phyloP scores from a whole-genome alignment of 1,140 invertebrate genomes.

The Papilio machaon region DNA sequence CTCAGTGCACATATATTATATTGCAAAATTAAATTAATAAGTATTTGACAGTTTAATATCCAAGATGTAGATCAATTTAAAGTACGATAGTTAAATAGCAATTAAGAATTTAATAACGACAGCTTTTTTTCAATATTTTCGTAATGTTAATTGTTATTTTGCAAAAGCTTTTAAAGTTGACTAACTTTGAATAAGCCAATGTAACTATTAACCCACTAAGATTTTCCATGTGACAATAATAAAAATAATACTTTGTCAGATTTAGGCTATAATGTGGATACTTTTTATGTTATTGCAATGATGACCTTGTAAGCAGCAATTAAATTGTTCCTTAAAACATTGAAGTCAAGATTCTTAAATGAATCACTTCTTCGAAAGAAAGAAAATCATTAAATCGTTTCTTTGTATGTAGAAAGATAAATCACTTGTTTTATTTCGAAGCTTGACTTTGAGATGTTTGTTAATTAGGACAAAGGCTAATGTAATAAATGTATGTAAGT shows the following conservation, averaged over 20 bases:
- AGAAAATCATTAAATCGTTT: not conserved
- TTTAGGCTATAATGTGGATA: not conserved
- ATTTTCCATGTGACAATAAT: not conserved
- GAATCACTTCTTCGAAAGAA: not conserved
- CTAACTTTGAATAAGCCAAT: not conserved
- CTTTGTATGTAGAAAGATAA: not conserved
- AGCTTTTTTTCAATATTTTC: not conserved
- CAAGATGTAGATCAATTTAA: not conserved
- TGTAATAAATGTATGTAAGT: not conserved
- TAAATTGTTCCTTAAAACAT: not conserved
- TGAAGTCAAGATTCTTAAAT: not conserved
- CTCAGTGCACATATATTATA: not conserved
- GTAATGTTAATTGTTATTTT: not conserved
- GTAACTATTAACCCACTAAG: not conserved
- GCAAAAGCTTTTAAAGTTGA: not conserved
- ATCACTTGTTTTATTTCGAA: not conserved
- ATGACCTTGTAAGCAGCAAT: not conserved
- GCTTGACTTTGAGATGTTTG: not conserved
- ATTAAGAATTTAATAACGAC: not conserved
- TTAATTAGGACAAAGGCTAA: constrained; percentile 11
- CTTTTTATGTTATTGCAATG: not conserved
- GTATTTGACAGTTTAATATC: not conserved
- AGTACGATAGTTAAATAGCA: not conserved
- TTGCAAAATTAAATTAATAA: not conserved
- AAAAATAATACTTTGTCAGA: not conserved